Base-by-base conservation (phyloP, 2,888 invertebrate species). In the Stegophylla sp. region DNA sequence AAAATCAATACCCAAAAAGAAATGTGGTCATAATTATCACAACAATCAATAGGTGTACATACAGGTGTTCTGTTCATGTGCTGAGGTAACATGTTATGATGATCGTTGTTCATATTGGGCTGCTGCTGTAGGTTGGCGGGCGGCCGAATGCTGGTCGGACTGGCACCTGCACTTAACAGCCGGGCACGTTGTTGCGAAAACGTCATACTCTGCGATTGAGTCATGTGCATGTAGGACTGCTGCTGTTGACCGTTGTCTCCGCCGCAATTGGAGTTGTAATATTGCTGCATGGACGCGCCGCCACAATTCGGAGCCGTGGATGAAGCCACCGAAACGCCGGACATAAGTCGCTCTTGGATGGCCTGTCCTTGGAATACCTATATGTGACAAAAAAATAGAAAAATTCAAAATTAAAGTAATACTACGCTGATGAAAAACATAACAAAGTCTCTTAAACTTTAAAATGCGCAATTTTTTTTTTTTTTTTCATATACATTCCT, bases 61-160 rank as follows among this genome's bases (percentile, higher is more conserved):
- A 79, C 79, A 5, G 79, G 71, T 34, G 79, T 61, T 61, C 79
- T 71, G n/a, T 79, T 79, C 61, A 79, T 79, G 23, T 79, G 79
- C 34, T 79, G 79, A 20, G 79, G 79, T 51, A 79, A 61, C 79
- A 79, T 79, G 51, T n/a, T n/a, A n/a, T 79, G 79, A 79, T 79
- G 79, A n/a, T 79, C 79, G 0, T 26, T 71, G 12, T 28, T 71
- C n/a, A 79, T 71, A 26, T 48, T 59, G 15, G 79, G n/a, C 69
- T 69, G 63, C 69, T 69, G 63, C 48, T 64, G 64, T 7, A 75
- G 48, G n/a, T 51, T 61, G 17, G 61, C 17, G 1, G 61, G 51
- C 13, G 69, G 59, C n/a, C 67, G 67, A 20, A 79, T 71, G 51
- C 61, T 71, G n/a, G 79, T 79, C 7, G 79, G 79, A 41, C 79